Evolutionary conservation across 1,140 invertebrate species (phyloP).

Genomic region (Philopotamus ludificatus): DNA sequence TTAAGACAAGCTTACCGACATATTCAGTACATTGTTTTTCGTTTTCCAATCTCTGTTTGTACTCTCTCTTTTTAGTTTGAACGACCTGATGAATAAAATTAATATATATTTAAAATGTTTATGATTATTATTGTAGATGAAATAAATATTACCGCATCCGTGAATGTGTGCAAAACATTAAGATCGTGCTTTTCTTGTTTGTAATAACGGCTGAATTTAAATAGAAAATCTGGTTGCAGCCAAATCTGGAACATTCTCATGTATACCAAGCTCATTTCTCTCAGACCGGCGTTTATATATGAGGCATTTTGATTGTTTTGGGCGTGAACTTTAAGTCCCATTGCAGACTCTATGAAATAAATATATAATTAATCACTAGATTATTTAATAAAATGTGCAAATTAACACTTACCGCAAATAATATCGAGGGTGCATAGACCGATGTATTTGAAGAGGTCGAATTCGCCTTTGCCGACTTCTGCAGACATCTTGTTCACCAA

Average conservation of each 20-base stretch:
- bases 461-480: constrained; percentile 56
- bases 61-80: constrained; percentile 2
- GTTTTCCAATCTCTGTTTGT: constrained; percentile 8
- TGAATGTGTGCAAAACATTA: constrained; percentile 45
- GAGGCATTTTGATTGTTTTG: constrained; percentile 45
- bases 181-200: constrained; percentile 42
- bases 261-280: constrained; percentile 44
- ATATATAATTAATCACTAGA: background rate
- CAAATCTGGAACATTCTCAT: constrained; percentile 52
- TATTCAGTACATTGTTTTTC: too few relatives aligned
- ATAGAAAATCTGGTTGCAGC: constrained; percentile 52
- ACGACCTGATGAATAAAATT: too few relatives aligned
- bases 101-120: too few relatives aligned
- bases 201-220: constrained; percentile 45
- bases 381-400: background rate
- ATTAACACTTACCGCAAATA: constrained; percentile 70
- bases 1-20: too few relatives aligned
- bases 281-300: constrained; percentile 45
- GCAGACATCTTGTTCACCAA: constrained; percentile 63
- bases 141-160: constrained; percentile 43
- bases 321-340: constrained; percentile 51
- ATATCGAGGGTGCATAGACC: constrained; percentile 78
- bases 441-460: constrained; percentile 71
- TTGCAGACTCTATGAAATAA: constrained; percentile 46
- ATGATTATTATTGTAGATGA: background rate